Conservation (phyloP, 2,113 vertebrate genomes). For the Atractosteus spatula region DNA sequence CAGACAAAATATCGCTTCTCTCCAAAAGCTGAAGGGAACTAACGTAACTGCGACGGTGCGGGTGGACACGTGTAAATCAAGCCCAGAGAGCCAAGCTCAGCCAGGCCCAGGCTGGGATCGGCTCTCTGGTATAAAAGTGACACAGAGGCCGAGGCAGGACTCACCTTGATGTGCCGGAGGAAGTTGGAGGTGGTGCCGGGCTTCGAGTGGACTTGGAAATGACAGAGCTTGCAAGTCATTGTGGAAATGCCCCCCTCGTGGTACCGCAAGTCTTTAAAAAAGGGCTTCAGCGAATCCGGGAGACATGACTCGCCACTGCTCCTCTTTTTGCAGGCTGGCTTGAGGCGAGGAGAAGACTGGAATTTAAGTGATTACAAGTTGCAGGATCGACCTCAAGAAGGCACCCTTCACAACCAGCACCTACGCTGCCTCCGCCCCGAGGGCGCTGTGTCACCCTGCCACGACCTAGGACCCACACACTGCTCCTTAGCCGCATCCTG, state of each 20-base stretch:
- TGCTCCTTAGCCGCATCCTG: too few relatives aligned
- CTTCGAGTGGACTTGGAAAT: constrained; percentile 2
- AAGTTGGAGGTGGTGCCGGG: not conserved
- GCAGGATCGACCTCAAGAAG: not conserved
- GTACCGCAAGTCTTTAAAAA: not conserved
- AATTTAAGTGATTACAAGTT: constrained; percentile 3
- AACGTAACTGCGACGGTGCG: too few relatives aligned
- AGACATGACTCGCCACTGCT: not conserved
- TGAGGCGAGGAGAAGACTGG: constrained; percentile 1
- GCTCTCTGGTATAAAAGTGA: too few relatives aligned
- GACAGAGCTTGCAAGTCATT: constrained; percentile 6
- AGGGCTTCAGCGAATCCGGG: constrained; percentile 5
- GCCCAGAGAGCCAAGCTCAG: too few relatives aligned
- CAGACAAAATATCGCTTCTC: too few relatives aligned
- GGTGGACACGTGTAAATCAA: too few relatives aligned
- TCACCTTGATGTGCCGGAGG: constrained; percentile 3
- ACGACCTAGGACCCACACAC: too few relatives aligned
- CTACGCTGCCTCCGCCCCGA: not conserved
- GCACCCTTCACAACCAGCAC: not conserved
- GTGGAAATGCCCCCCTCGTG: not conserved
- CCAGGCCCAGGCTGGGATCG: too few relatives aligned
- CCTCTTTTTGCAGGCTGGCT: not conserved
- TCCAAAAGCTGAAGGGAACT: too few relatives aligned
- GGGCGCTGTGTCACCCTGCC: not conserved
- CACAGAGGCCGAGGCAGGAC: not conserved